Conservation (phyloP, 2,888 invertebrate genomes). For the Apoda limacodes region DNA sequence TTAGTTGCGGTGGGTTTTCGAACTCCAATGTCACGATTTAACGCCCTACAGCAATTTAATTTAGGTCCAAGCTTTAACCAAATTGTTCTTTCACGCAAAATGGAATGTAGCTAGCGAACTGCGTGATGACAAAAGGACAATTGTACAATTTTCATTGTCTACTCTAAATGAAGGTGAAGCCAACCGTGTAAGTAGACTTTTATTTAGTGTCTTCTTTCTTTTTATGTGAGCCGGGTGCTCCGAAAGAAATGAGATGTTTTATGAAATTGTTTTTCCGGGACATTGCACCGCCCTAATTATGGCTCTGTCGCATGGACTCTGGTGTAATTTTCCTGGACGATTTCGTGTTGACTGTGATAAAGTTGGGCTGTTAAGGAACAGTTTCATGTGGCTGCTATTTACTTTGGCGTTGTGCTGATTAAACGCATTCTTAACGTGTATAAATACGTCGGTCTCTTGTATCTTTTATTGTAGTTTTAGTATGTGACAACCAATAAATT, state of each 20-base stretch:
- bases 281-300: slow-evolving; percentile 65
- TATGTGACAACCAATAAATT: no score
- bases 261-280: slow-evolving; percentile 67
- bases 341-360: slow-evolving; percentile 59
- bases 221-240: slow-evolving; percentile 40
- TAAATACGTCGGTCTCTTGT: no score
- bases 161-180: slow-evolving; percentile 40
- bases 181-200: slow-evolving; percentile 51
- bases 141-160: slow-evolving; percentile 37
- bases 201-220: slow-evolving; percentile 61
- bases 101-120: slow-evolving; percentile 28
- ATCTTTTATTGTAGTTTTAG: no score
- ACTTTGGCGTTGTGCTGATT: no score
- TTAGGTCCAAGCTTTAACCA: slow-evolving; percentile 33
- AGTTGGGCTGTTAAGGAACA: slow-evolving; percentile 44
- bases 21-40: slow-evolving; percentile 32
- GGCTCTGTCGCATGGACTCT: slow-evolving; percentile 37
- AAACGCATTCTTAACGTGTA: no score
- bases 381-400: slow-evolving; percentile 38
- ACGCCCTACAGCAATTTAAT: slow-evolving; percentile 43
- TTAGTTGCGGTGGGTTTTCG: slow-evolving; percentile 23
- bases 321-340: slow-evolving; percentile 58
- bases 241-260: slow-evolving; percentile 55
- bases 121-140: slow-evolving; percentile 26
- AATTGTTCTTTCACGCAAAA: slow-evolving; percentile 48